Base-by-base conservation (phyloP, 1,140 invertebrate species). In the Danaus plexippus region DNA sequence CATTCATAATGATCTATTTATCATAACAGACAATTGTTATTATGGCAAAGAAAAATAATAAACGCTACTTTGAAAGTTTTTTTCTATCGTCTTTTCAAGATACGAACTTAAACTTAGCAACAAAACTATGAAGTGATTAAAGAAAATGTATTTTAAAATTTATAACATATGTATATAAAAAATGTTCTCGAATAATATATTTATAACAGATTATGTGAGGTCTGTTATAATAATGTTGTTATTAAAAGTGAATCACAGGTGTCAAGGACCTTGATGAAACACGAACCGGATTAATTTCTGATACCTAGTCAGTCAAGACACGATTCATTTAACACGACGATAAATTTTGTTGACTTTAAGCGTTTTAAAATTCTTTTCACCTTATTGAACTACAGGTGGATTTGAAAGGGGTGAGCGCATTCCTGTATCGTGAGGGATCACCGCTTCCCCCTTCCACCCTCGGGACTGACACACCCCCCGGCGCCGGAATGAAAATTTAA, bases 401-500 rank as follows among this genome's bases (percentile, higher is more conserved):
- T 71, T 69, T 4, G 22, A 32, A 32, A 32, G 67, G 73, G 75
- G 73, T 70, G 72, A 69, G 60, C 69, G 71, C 76, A 82, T 84
- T 85, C 79, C 73, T 67, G 64, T 76, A 82, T 72, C 53, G 61
- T 55, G 65, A 60, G 61, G 63, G 68, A 73, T 64, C 63, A 52
- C 58, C 63, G 47, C 52, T 49, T 52, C 52, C 59, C 57, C 63
- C 58, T 59, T 43, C 42, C 54, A 52, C 47, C 54, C 57, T 18
- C 55, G 57, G 55, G 63, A 32, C 7, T 32, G 4, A 12, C 15
- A 50, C 15, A 50, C 57, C 52, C 61, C 66, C 58, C 61, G 45
- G 47, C 67, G 71, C 69, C 67, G 64, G 69, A 67, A 81, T 83
- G 78, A 75, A 84, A 83, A 84, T 84, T 80, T 78, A 75, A 84